Evolutionary conservation across 2,797 vertebrate genomes (phyloP).

Genomic region (Jordanella pulchra): DNA sequence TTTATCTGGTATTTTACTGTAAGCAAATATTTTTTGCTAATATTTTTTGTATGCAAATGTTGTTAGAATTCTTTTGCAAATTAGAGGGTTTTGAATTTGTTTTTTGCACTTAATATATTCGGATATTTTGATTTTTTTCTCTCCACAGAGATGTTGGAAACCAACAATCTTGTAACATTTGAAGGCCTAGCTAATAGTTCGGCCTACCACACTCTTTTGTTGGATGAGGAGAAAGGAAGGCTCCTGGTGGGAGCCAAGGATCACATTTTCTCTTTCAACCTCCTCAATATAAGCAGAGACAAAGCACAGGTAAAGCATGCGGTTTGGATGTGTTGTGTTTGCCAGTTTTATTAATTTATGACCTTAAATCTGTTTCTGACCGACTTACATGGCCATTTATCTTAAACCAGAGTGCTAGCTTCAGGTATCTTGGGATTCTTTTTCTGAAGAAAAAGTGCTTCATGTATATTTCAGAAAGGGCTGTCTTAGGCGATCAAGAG

Average conservation of each 20-base stretch:
- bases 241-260: conserved; percentile 96
- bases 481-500: conserved; percentile 74
- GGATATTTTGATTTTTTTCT: conserved; percentile 33
- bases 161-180: conserved; percentile 93
- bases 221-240: conserved; percentile 94
- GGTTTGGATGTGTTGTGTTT: conserved; percentile 19
- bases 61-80: neutral
- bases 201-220: conserved; percentile 92
- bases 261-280: conserved; percentile 96
- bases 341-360: conserved; percentile 7
- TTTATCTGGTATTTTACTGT: neutral
- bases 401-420: conserved; percentile 39
- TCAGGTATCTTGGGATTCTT: conserved; percentile 61
- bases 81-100: neutral
- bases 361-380: conserved; percentile 31
- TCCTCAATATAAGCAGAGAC: conserved; percentile 94
- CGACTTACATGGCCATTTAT: conserved; percentile 33
- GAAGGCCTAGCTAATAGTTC: conserved; percentile 92
- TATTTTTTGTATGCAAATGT: neutral
- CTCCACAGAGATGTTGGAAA: conserved; percentile 94
- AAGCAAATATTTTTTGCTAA: too few relatives aligned
- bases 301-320: conserved; percentile 85
- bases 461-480: conserved; percentile 78
- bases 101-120: conserved; percentile 3
- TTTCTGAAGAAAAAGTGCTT: conserved; percentile 69